Base-by-base conservation (phyloP, 2,797 vertebrate species). In the Acrocephalus scirpaceus region DNA sequence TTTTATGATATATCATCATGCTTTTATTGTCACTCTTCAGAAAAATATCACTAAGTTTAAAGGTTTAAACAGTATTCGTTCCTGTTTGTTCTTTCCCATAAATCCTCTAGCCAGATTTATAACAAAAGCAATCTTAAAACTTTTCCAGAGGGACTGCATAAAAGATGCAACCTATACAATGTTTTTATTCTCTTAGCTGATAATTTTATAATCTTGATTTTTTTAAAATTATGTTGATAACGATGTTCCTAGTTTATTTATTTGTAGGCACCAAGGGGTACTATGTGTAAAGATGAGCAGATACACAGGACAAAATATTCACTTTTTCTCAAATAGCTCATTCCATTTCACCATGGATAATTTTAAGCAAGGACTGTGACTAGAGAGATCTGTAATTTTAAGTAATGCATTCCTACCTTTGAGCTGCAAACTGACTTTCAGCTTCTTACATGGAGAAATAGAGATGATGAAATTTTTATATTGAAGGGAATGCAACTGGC, bases 41-140 rank as follows among this genome's bases (percentile, higher is more conserved):
- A 83, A 93, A 89, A 92, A 92, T 27, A 79, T 60, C 27, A 71
- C 17, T 10, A 56, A 60, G 36, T 88, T 87, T 91, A 92, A 87
- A 92, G 45, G 30, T 82, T 50, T 92, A 64, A 95, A 74, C 22
- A 34, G 27, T 25, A 77, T 51, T 91, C 5, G 56, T 65, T 91
- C 61, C n/a, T 92, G 10, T 58, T 91, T 74, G 13, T 77, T 88
- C 54, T 86, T 87, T 90, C 69, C 88, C 56, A 73, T 58, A 88
- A 90, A 90, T 78, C 38, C 8, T 85, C 54, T 62, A 65, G 66
- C 40, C 10, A 19, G 23, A 56, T 91, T 92, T 92, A 53, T 51
- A 80, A 6, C 30, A 88, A 91, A 80, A 86, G 7, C 47, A 58
- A 10, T 93, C 69, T 45, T 15, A 91, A 91, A 91, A 67, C 20